Conservation (phyloP, 2,888 invertebrate genomes). For the Tachystola acroxantha region DNA sequence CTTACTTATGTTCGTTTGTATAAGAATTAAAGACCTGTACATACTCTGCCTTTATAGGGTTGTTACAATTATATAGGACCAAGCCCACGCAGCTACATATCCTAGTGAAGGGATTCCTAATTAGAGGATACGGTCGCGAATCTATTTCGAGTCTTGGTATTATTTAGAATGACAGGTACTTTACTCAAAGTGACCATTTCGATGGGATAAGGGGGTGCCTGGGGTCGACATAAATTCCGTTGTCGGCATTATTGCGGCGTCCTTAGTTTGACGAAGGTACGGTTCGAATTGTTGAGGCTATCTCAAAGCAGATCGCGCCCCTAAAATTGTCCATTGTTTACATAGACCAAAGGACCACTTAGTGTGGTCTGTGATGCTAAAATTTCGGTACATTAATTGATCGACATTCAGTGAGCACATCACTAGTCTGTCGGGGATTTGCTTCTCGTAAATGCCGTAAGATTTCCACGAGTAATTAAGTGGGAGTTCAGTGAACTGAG, state of each 20-base stretch:
- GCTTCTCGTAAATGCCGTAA: no score
- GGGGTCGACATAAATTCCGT: slow-evolving; percentile 65
- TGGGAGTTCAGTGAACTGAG: no score
- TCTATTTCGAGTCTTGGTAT: slow-evolving; percentile 3
- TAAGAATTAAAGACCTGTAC: no score
- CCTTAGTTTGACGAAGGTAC: slow-evolving; percentile 69
- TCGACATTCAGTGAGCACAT: background rate
- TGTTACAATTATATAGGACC: no score
- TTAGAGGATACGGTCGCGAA: background rate
- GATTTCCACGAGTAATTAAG: no score
- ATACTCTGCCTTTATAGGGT: no score
- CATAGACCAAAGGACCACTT: slow-evolving; percentile 26
- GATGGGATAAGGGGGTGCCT: slow-evolving; percentile 45
- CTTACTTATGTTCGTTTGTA: no score
- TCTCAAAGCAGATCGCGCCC: slow-evolving; percentile 49
- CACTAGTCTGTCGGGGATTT: no score
- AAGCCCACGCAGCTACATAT: no score
- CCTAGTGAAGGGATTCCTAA: no score
- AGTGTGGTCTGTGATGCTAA: slow-evolving; percentile 16
- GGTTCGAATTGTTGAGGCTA: slow-evolving; percentile 53
- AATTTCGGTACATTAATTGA: background rate
- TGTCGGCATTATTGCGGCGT: slow-evolving; percentile 59
- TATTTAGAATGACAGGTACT: slow-evolving; percentile 54
- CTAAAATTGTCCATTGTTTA: slow-evolving; percentile 49
- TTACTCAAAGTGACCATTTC: slow-evolving; percentile 57